Conservation (phyloP, 1,140 invertebrate genomes). For the Drosophila orena region DNA sequence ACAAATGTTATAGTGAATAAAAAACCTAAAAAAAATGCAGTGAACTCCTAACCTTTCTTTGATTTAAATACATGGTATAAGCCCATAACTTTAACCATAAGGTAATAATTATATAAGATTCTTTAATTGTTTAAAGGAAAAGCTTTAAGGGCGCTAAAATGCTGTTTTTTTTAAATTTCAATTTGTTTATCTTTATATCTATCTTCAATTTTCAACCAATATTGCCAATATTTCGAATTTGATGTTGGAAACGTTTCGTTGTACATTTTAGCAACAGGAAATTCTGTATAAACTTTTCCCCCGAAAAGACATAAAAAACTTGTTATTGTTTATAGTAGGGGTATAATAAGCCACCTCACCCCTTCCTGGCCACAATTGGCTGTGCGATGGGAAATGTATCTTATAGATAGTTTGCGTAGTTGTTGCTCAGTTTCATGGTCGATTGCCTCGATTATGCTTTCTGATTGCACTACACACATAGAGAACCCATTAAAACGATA, state of each 20-base stretch:
- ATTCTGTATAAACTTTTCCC: slow-evolving; percentile 30
- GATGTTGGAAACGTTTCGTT: slow-evolving; percentile 1
- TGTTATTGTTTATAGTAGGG: slow-evolving; percentile 48
- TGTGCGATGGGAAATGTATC: slow-evolving; percentile 47
- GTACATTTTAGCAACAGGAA: slow-evolving; percentile 44
- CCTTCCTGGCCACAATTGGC: not conserved
- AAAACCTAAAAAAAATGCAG: not conserved
- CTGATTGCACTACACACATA: slow-evolving; percentile 52
- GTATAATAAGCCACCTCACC: slow-evolving; percentile 12
- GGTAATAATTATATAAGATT: not conserved
- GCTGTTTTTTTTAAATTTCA: too few species aligned
- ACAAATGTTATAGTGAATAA: not conserved
- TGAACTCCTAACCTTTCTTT: not conserved
- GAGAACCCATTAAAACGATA: slow-evolving; percentile 49
- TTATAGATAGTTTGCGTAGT: slow-evolving; percentile 58
- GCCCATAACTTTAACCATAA: not conserved
- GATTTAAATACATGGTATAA: not conserved
- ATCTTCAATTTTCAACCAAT: not conserved
- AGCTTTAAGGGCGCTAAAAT: too few species aligned
- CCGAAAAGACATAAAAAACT: slow-evolving; percentile 46
- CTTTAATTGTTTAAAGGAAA: too few species aligned
- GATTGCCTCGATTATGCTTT: slow-evolving; percentile 72
- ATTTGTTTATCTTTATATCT: too few species aligned
- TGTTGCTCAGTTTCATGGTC: slow-evolving; percentile 57
- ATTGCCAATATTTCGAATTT: slow-evolving; percentile 7